phyloP scores from a whole-genome alignment of 2,797 vertebrate species.

The Mastacembelus armatus region DNA sequence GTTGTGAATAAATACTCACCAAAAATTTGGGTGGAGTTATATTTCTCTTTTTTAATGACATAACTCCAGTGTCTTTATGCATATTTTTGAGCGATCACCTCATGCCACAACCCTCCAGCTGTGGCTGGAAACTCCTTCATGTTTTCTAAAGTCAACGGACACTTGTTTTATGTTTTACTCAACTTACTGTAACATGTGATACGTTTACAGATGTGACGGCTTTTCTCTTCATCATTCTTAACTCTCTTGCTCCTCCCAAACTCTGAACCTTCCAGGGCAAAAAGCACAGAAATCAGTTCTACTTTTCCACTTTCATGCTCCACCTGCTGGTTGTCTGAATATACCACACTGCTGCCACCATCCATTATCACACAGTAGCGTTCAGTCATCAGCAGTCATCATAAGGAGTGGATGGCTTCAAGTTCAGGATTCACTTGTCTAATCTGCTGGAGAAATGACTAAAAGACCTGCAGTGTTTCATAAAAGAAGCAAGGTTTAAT shows the following conservation, averaged over 20 bases:
- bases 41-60: conserved; percentile 30
- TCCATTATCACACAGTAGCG: conserved; percentile 5
- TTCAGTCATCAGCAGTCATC: conserved; percentile 32
- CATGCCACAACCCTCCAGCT: neutral
- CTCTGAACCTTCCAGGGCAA: conserved; percentile 11
- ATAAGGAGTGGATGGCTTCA: conserved; percentile 24
- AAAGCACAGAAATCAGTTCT: conserved; percentile 8
- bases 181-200: conserved; percentile 22
- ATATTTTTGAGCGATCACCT: conserved; percentile 30
- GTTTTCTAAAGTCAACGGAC: neutral
- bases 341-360: neutral
- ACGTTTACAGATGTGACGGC: conserved; percentile 27
- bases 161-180: neutral
- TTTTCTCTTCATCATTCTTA: conserved; percentile 32
- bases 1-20: conserved; percentile 62
- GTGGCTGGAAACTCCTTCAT: neutral
- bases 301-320: conserved; percentile 59
- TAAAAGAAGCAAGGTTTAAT: conserved; percentile 98
- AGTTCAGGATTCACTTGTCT: neutral
- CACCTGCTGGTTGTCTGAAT: conserved; percentile 74
- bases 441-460: conserved; percentile 37
- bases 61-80: conserved; percentile 12
- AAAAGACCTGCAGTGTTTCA: conserved; percentile 69
- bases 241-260: conserved; percentile 43
- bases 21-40: conserved; percentile 71